Evolutionary conservation across 2,113 vertebrate genomes (phyloP).

Genomic region (Puffinus mauretanicus): DNA sequence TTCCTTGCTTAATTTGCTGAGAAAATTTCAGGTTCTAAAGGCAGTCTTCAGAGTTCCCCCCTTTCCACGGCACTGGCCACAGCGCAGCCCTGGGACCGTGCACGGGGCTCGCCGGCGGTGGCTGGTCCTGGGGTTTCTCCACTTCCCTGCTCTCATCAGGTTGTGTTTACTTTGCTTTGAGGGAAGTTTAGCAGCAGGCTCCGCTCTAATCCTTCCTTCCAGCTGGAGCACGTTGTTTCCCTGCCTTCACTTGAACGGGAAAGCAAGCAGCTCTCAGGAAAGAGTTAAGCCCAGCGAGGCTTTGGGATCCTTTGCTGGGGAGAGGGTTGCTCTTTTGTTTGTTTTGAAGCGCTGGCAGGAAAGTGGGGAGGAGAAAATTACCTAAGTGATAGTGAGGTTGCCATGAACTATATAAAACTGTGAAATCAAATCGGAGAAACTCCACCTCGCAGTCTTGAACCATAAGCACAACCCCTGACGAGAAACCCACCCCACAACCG

Average conservation of each 20-base stretch:
- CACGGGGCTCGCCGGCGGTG: fast-evolving
- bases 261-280: constrained; percentile 46
- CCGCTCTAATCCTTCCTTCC: background rate
- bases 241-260: background rate
- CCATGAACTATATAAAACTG: constrained; percentile 37
- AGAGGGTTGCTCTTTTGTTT: constrained; percentile 43
- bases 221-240: background rate
- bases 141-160: background rate
- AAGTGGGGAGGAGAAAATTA: constrained; percentile 67
- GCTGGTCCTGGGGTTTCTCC: background rate
- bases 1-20: constrained; percentile 13
- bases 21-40: background rate
- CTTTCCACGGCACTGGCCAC: fast-evolving
- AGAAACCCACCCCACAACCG: constrained; percentile 43
- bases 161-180: background rate
- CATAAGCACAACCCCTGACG: constrained; percentile 53
- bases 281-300: constrained; percentile 42
- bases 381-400: constrained; percentile 65
- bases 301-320: constrained; percentile 53
- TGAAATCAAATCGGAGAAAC: constrained; percentile 36
- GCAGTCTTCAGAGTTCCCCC: background rate
- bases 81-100: background rate
- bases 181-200: background rate
- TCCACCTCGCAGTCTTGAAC: constrained; percentile 48
- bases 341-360: constrained; percentile 61